Conservation (phyloP, 2,113 vertebrate species). For the Phylloscopus trochilus region DNA sequence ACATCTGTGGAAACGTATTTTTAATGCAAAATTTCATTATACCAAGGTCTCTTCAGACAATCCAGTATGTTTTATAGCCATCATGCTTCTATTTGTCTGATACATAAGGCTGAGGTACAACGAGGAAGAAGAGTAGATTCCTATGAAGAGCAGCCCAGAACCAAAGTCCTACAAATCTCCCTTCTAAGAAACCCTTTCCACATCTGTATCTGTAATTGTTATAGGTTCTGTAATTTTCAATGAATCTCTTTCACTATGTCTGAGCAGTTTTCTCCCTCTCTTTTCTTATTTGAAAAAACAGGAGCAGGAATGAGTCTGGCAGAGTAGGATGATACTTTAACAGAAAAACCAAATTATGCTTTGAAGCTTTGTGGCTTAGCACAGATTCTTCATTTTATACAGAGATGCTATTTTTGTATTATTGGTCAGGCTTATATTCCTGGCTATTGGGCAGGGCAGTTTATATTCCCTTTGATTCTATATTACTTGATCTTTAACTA, state of each 20-base stretch:
- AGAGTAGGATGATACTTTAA: constrained; percentile 28
- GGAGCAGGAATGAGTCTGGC: constrained; percentile 39
- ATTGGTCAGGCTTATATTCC: constrained; percentile 62
- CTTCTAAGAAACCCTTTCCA: background rate
- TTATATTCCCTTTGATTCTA: constrained; percentile 66
- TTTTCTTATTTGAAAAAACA: constrained; percentile 12
- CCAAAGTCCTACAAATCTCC: background rate
- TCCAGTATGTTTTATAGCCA: background rate
- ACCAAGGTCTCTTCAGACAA: background rate
- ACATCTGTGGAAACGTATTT: background rate
- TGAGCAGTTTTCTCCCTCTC: background rate
- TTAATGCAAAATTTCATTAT: background rate
- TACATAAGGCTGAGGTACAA: background rate
- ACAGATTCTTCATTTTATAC: constrained; percentile 63
- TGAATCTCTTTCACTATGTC: background rate
- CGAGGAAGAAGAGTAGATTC: background rate
- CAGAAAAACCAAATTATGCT: constrained; percentile 64
- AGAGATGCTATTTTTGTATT: constrained; percentile 69
- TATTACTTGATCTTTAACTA: constrained; percentile 56
- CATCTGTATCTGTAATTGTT: background rate
- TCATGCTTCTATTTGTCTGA: background rate
- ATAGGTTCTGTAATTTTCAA: background rate
- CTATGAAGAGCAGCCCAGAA: background rate
- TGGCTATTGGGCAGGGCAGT: constrained; percentile 18
- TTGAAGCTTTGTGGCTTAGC: constrained; percentile 70